Base-by-base conservation (phyloP, 1,140 invertebrate species). In the Drosophila arawakana region DNA sequence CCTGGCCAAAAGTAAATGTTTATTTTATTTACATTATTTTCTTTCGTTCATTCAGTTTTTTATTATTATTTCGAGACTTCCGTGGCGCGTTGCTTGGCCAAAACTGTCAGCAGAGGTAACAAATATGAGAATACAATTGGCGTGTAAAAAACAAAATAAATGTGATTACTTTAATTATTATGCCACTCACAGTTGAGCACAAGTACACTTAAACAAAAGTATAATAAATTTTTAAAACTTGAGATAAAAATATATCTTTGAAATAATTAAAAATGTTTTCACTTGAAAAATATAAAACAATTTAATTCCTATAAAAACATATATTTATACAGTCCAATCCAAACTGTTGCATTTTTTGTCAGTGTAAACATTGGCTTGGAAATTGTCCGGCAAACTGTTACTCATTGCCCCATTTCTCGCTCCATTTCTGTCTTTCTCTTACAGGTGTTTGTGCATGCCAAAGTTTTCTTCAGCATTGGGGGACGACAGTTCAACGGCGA, bases 381-480 rank as follows among this genome's bases (percentile, higher is more conserved):
- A 7, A 43, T 46, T 47, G 79, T 67, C 44, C 41, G 58, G 25
- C 34, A 63, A 70, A 71, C 50, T 68, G 71, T 74, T 66, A 80
- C 71, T 70, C 73, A 77, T 63, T 25, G 58, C 30, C 43, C 18
- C 44, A 7, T 67, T 1, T 25, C 41, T 69, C 13, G 47, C 1
- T 6, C 13, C 55, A 1, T 30, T 9, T 39, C 21, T 11, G 15
- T 50, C 15, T 43, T 18, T 66, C 66, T 68, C 34, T 84, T 74
- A 52, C 93, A 96, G 95, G 94, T 96, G 34, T 97, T 97, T 91
- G 93, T 94, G 3, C 93, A 93, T 68, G 95, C 95, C 15, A 93
- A 94, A 76, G 92, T 97, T 3, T 96, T 94, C 93, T 97, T 98
- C 92, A 97, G 96, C 81, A 91, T 95, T 44, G 96, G 97, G 47